Evolutionary conservation across 1,140 invertebrate species (phyloP), one percentile per base, ranked within the genome.

Genomic region (Temnothorax curvispinosus): DNA sequence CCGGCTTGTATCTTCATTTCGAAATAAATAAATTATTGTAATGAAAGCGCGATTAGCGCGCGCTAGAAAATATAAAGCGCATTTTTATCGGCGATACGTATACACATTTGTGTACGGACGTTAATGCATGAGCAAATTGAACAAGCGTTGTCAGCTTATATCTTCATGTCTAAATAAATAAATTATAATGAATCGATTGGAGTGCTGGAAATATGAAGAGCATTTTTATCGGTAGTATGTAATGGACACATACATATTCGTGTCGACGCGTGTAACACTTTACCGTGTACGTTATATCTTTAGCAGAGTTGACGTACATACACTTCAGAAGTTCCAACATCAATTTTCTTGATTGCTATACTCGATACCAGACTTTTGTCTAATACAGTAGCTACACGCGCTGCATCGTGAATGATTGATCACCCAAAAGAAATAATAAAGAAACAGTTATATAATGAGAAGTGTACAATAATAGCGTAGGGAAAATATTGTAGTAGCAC

Each of bases 361-460:
- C 78, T 82, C 50, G 65, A 54, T 56, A 44, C 50, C n/a, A 35
- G 69, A 47, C 54, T 56, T 60, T 75, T 60, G 54, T 38, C 27
- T 47, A 54, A 38, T 60, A 47, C 32, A 60, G 54, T 13, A 38
- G 56, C 41, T 41, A 50, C 54, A 47, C 69, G 54, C 21, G 38
- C 27, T 35, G 78, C 78, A 82, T 82, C 78, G 38, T 82, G 67
- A 82, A 82, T 84, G 69, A 84, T 84, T 84, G 69, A 84, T 84
- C 41, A 60, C n/a, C 27, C 56, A 5, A 62, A 47, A 60, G 56
- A 56, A 84, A 84, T 62, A 50, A 84, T 74, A 69, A 64, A 84
- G 69, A 38, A 75, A 62, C 54, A 32, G 44, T 84, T 84, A 44
- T 84, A 44, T 62, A 74, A 27, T 41, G 13, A 21, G 38, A 50